Evolutionary conservation across 1,140 invertebrate genomes (phyloP).

Genomic region (Pseudomyrmex sp.): DNA sequence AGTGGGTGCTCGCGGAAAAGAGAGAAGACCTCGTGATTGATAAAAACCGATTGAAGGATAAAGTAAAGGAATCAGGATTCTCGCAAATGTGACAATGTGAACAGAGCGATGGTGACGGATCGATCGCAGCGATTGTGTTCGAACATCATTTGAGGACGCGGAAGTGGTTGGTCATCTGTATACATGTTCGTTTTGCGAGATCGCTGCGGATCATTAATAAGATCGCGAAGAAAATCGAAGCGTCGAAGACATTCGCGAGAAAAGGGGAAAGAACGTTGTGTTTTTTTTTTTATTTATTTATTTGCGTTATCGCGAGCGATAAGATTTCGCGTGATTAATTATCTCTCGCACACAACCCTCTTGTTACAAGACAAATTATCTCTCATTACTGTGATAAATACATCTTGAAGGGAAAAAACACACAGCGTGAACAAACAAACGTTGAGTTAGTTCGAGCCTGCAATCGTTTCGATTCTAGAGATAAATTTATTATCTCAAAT

Average conservation of each 20-base stretch:
- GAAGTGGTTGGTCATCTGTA: constrained; percentile 25
- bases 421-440: too few relatives aligned
- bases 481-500: too few relatives aligned
- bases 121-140: background rate
- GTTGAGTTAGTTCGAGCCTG: too few relatives aligned
- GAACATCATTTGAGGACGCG: background rate
- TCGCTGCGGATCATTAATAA: background rate
- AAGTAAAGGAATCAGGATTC: background rate
- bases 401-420: too few relatives aligned
- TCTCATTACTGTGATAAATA: too few relatives aligned
- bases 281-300: too few relatives aligned
- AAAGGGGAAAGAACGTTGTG: background rate
- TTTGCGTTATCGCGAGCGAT: too few relatives aligned
- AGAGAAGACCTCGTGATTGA: constrained; percentile 27
- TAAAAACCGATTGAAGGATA: constrained; percentile 16
- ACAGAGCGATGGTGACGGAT: constrained; percentile 1
- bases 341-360: too few relatives aligned
- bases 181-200: background rate
- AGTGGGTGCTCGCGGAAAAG: constrained; percentile 23
- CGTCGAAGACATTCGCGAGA: constrained; percentile 23
- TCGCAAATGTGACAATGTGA: background rate
- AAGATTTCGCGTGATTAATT: constrained; percentile 16
- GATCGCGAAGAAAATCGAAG: constrained; percentile 25
- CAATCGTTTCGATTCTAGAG: too few relatives aligned
- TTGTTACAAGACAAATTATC: too few relatives aligned